These are phyloP conservation scores for Melipona bicolor DNA, from an alignment of 2,888 invertebrate genomes.

Conservation along the genomic window DNA sequence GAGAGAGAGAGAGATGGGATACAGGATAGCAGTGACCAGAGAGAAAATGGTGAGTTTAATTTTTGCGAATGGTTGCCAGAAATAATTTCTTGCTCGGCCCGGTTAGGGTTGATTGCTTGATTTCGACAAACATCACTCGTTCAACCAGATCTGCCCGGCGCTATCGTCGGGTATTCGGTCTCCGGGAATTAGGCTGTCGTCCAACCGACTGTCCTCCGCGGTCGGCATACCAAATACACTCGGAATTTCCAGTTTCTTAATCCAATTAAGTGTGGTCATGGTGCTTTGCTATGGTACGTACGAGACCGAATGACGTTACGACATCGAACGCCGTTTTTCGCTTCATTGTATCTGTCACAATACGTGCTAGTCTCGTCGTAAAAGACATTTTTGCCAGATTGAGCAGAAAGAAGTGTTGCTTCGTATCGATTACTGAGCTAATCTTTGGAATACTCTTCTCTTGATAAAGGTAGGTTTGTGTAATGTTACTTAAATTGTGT, in stretches of 20 bases:
- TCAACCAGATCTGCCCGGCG: constrained; percentile 52
- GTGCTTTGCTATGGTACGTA: constrained; percentile 27
- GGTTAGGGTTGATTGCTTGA: constrained; percentile 79
- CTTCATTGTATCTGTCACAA: neutral
- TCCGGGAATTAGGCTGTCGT: constrained; percentile 78
- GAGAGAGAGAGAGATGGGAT: neutral
- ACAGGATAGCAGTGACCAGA: constrained; percentile 27
- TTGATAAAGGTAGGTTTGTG: neutral
- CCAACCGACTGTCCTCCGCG: constrained; percentile 71
- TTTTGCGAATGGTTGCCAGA: constrained; percentile 75
- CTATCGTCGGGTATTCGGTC: constrained; percentile 54
- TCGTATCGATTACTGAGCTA: neutral
- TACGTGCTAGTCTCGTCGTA: neutral
- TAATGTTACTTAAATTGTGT: neutral
- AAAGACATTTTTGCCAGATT: neutral
- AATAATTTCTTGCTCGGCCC: constrained; percentile 72
- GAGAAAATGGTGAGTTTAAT: constrained; percentile 68
- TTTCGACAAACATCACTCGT: constrained; percentile 79
- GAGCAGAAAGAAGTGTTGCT: neutral
- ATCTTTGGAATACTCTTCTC: neutral
- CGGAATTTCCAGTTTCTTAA: constrained; percentile 75
- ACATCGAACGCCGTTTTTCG: neutral
- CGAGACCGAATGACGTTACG: constrained; percentile 16
- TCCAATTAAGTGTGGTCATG: constrained; percentile 72
- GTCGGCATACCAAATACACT: constrained; percentile 78